Conservation (phyloP, 2,797 vertebrate species). For the Syncerus caffer region DNA sequence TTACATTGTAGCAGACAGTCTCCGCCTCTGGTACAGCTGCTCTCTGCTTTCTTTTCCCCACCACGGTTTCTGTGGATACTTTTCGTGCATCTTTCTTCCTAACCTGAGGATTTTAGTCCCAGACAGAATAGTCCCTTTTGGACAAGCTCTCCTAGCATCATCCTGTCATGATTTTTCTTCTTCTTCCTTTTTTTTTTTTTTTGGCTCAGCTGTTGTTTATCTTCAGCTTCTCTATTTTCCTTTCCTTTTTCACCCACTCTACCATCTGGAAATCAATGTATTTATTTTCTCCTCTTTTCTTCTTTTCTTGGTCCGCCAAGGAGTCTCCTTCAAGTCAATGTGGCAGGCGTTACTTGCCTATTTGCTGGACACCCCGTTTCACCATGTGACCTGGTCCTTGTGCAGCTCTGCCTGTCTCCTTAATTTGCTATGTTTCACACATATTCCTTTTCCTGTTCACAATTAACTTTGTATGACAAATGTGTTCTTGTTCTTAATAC, state of each 20-base stretch:
- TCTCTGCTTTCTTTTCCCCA: neutral
- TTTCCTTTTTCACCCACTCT: slow-evolving; percentile 20
- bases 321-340: neutral
- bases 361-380: neutral
- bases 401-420: neutral
- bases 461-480: neutral
- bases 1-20: neutral
- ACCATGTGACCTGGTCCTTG: neutral
- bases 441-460: neutral
- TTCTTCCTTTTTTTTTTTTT: neutral
- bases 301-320: neutral
- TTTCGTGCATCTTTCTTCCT: neutral
- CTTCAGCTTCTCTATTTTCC: slow-evolving; percentile 23
- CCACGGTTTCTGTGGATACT: neutral
- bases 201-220: slow-evolving; percentile 51
- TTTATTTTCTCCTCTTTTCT: neutral
- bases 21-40: neutral
- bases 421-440: neutral
- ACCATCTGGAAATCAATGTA: slow-evolving; percentile 38
- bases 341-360: neutral
- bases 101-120: neutral
- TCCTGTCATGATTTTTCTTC: neutral
- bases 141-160: neutral
- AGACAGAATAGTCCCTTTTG: neutral
- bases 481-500: neutral